A percentile compares a stretch with the other conserved stretches of the same genome.
These are phyloP conservation scores for Aproaerema taeniolella DNA, from an alignment of 2,888 invertebrate species.

Conservation along the genomic window DNA sequence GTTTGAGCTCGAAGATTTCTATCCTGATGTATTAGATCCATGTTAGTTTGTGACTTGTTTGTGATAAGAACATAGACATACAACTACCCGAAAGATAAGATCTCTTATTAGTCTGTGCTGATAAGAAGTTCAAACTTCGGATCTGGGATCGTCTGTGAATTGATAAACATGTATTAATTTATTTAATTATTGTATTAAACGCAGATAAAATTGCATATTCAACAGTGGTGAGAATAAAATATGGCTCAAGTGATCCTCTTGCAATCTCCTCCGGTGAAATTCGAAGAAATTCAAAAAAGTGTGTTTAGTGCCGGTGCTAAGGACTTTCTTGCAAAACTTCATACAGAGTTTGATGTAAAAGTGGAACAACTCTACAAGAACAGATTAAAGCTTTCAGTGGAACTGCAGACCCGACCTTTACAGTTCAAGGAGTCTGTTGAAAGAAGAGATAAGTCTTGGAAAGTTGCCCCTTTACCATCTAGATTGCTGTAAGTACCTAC, in stretches of 20 bases:
- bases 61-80: too few relatives aligned
- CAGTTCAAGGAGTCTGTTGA: constrained; percentile 61
- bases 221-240: too few relatives aligned
- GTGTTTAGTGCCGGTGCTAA: constrained; percentile 77
- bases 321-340: constrained; percentile 73
- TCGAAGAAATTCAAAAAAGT: constrained; percentile 70
- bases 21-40: too few relatives aligned
- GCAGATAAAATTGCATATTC: too few relatives aligned
- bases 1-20: too few relatives aligned
- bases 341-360: constrained; percentile 63
- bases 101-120: too few relatives aligned
- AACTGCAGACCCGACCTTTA: constrained; percentile 39
- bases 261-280: constrained; percentile 69
- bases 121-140: not conserved
- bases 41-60: too few relatives aligned
- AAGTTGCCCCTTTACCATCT: constrained; percentile 74
- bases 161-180: too few relatives aligned
- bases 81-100: too few relatives aligned
- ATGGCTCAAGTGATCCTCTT: constrained; percentile 46
- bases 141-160: too few relatives aligned
- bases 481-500: constrained; percentile 67
- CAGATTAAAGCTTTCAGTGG: constrained; percentile 49
- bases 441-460: constrained; percentile 72
- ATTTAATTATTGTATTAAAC: too few relatives aligned
- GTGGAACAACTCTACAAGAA: constrained; percentile 64